Percentiles rank a stretch among this genome's conserved stretches.
phyloP scores from a whole-genome alignment of 2,888 invertebrate genomes.

The Aleiodes testaceus region DNA sequence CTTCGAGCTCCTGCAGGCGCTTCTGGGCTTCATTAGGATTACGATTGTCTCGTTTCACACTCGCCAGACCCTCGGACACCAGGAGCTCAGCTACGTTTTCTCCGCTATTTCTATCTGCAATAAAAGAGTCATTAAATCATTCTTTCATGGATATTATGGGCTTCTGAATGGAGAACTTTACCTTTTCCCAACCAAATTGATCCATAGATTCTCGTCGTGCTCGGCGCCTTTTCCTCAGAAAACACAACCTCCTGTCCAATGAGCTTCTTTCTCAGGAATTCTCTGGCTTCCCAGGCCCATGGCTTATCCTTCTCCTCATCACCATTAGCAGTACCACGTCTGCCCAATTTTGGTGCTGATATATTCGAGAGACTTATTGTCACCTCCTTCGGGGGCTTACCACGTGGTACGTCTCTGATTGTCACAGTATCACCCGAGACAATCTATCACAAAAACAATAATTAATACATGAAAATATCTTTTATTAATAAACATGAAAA shows the following conservation, averaged over 20 bases:
- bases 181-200: slow-evolving; percentile 90
- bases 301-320: slow-evolving; percentile 90
- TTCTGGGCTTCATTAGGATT: slow-evolving; percentile 80
- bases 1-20: slow-evolving; percentile 88
- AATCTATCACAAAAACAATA: slow-evolving; percentile 78
- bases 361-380: slow-evolving; percentile 93
- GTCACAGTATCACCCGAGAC: slow-evolving; percentile 97
- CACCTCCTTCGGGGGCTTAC: slow-evolving; percentile 94
- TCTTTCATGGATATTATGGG: too few relatives aligned
- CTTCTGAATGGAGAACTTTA: slow-evolving; percentile 54
- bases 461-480: neutral
- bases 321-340: slow-evolving; percentile 78
- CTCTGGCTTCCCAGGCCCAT: slow-evolving; percentile 98
- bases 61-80: slow-evolving; percentile 91
- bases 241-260: slow-evolving; percentile 93
- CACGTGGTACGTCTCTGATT: slow-evolving; percentile 88
- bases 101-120: slow-evolving; percentile 77
- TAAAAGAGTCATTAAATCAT: neutral
- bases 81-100: slow-evolving; percentile 93
- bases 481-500: neutral
- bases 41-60: slow-evolving; percentile 81
- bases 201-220: slow-evolving; percentile 91
- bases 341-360: slow-evolving; percentile 91
- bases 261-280: slow-evolving; percentile 92
- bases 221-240: slow-evolving; percentile 87